Base-by-base conservation (phyloP, 2,113 vertebrate species). In the Oxyura jamaicensis region DNA sequence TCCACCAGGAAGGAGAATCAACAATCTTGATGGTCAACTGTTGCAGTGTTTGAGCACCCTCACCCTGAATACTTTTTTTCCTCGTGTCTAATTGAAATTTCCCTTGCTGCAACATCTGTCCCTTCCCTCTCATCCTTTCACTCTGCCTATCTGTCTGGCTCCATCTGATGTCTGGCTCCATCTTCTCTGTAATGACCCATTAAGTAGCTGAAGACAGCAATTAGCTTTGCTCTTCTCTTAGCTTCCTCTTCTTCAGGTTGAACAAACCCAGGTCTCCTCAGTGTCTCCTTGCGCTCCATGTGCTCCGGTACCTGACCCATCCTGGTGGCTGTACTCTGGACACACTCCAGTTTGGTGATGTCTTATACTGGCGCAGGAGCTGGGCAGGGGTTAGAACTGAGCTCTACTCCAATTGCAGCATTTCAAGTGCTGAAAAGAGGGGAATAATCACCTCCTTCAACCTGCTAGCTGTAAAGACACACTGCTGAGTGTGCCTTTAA, bases 181-280 rank as follows among this genome's bases (percentile, higher is more conserved):
- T 88, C 79, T 96, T 33, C 82, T 55, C 63, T 93, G 63, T 76
- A 95, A 95, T 62, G 88, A 88, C 13, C 86, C 90, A 91, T 91
- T 91, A 93, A 91, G 83, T 67, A 88, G 75, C 62, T 53, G 90
- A 83, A 79, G 85, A 95, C 79, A 69, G 53, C 85, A 86, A 69
- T 93, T 90, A 96, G 35, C 26, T 91, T 74, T 76, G 48, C n/a
- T 93, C 29, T 80, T 22, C 65, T 90, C 35, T 79, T 23, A 11
- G 71, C 33, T 79, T 60, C 23, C 52, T 78, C 77, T 50, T 77
- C 67, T 81, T 71, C 42, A 77, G 44, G 50, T 58, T 65, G 82
- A 90, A 79, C 58, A 85, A 93, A 83, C 68, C 26, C 33, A 79
- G 20, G 26, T 68, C 78, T 90, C 48, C 85, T 85, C 74, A 78